Conservation (phyloP, 2,797 vertebrate genomes). For the Ambastaia sidthimunki region DNA sequence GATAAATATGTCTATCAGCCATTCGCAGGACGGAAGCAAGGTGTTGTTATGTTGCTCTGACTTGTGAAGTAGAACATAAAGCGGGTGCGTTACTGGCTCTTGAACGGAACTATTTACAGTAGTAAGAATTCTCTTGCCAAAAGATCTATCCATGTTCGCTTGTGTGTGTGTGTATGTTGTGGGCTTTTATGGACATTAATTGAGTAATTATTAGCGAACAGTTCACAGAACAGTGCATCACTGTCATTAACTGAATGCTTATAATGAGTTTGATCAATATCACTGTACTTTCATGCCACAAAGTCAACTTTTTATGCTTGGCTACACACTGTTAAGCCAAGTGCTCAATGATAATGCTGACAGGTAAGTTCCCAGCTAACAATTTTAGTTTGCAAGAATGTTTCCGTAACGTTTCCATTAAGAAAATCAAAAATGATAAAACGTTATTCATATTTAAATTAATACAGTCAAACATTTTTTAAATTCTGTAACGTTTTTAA, state of each 20-base stretch:
- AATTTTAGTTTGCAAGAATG: too few species aligned
- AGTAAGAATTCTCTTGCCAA: constrained; percentile 11
- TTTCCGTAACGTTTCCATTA: too few species aligned
- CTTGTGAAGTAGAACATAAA: constrained; percentile 5
- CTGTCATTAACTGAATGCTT: background rate
- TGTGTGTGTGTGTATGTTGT: background rate
- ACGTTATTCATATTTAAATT: too few species aligned
- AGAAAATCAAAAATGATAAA: too few species aligned
- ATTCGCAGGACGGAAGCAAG: constrained; percentile 30
- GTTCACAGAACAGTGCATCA: background rate
- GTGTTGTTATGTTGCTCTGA: constrained; percentile 1
- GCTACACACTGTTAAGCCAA: background rate
- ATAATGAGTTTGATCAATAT: background rate
- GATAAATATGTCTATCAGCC: constrained; percentile 40
- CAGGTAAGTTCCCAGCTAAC: background rate
- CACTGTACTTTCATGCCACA: background rate
- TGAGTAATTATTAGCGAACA: background rate
- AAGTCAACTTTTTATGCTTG: background rate
- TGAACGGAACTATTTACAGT: constrained; percentile 17
- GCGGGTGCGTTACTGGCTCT: background rate
- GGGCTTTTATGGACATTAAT: background rate
- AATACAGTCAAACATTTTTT: too few species aligned
- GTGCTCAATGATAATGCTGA: background rate
- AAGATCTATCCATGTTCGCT: background rate
- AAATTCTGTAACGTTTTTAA: too few species aligned